Evolutionary conservation across 2,888 invertebrate species (phyloP), one percentile per base, ranked within the genome.

Genomic region (Plutella xylostella): DNA sequence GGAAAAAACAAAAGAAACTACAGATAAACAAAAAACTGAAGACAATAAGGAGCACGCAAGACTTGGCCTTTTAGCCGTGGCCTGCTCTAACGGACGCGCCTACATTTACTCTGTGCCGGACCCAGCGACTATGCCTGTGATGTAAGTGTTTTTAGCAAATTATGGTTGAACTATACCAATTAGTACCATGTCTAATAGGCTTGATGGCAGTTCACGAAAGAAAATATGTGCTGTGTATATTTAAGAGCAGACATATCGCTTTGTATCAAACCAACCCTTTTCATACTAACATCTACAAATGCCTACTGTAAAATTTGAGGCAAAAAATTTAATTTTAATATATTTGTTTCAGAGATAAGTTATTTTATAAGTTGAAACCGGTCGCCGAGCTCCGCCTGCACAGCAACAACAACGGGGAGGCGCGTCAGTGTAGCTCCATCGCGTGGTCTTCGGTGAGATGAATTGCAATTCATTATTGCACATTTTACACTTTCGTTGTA

Each of bases 51-150:
- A n/a, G n/a, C 40, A 52, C 33, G 42, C 45, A 20, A 74, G 90
- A 55, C 72, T 92, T 57, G 92, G 92, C 2, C 65, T 92, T n/a
- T 61, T 92, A 28, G 91, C 91, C 1, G 77, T 87, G 3, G 90
- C 90, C 1, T 89, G 89, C 54, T 88, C 90, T 0, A 86, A 89
- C 60, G 89, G 90, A 9, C 64, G 60, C 38, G 86, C 88, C n/a
- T 85, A 88, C 52, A 79, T 91, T 51, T 88, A 87, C 57, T 76
- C 87, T 1, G 73, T 91, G 39, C 87, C 88, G 1, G 75, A 86
- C 57, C 85, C 72, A 2, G 48, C 60, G 9, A 52, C 55, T 37
- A 53, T 84, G 31, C 46, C 56, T 43, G 60, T 65, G 25, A 53
- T 59, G 65, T 74, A 58, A 52, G 63, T 59, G 1, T 19, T 21